A percentile compares a stretch with the other conserved stretches of the same genome.
phyloP scores from a whole-genome alignment of 1,140 invertebrate species.

The Caerostris extrusa region DNA sequence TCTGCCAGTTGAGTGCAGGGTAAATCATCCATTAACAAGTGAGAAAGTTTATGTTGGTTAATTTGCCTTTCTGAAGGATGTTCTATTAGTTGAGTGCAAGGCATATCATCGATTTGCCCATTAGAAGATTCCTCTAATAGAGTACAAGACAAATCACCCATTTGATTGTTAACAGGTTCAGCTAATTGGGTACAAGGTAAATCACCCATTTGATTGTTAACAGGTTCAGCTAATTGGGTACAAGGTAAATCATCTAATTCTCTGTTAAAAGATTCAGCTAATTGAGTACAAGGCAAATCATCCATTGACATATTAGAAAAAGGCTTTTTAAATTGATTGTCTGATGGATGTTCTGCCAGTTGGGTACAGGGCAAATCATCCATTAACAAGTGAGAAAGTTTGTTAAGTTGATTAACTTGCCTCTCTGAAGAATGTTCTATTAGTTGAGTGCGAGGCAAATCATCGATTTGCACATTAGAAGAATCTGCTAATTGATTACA shows the following conservation, averaged over 20 bases:
- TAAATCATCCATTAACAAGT: background rate
- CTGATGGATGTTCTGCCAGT: background rate
- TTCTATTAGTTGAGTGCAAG: background rate
- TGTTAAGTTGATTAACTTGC: background rate
- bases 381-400: too few relatives aligned
- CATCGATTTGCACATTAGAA: background rate
- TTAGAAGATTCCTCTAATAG: background rate
- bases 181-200: background rate
- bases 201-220: background rate
- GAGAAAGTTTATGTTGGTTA: too few relatives aligned
- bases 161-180: background rate
- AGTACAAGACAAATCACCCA: background rate
- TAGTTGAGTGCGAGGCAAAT: conserved; percentile 48
- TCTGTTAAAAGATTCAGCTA: background rate
- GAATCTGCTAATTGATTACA: background rate
- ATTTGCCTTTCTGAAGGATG: background rate
- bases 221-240: background rate
- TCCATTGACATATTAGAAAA: background rate
- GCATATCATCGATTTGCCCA: background rate
- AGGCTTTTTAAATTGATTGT: background rate
- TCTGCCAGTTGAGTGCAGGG: background rate
- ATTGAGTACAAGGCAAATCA: background rate
- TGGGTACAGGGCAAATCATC: conserved; percentile 46
- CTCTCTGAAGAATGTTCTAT: background rate
- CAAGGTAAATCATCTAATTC: conserved; percentile 9